phyloP scores from a whole-genome alignment of 1,140 invertebrate species.

The Diabrotica undecimpunctata region DNA sequence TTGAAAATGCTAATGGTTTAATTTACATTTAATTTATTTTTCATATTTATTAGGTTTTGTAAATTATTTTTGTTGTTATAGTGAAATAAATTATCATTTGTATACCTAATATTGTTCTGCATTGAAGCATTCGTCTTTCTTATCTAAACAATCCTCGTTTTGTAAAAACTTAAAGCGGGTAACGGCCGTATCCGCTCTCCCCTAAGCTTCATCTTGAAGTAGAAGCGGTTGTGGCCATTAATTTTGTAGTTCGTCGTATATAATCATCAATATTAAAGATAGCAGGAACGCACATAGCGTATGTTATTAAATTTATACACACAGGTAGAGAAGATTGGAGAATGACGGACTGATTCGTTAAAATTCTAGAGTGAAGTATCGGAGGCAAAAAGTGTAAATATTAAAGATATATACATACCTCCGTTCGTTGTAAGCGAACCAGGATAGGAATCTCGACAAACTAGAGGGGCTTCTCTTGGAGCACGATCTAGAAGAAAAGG shows the following conservation, averaged over 20 bases:
- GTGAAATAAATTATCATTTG: too few relatives aligned
- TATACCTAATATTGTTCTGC: too few relatives aligned
- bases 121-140: too few relatives aligned
- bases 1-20: too few relatives aligned
- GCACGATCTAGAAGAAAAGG: conserved; percentile 61
- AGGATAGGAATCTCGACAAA: conserved; percentile 56
- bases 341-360: conserved; percentile 6
- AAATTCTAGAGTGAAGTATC: conserved; percentile 2
- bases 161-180: too few relatives aligned
- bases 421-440: conserved; percentile 71
- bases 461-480: conserved; percentile 59
- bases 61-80: too few relatives aligned
- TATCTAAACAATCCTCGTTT: too few relatives aligned
- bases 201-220: neutral
- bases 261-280: neutral
- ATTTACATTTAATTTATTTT: too few relatives aligned
- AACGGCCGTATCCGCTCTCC: too few relatives aligned
- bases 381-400: neutral
- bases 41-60: too few relatives aligned
- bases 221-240: conserved; percentile 4
- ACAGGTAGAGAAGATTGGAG: neutral
- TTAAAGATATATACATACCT: conserved; percentile 50
- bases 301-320: conserved; percentile 16
- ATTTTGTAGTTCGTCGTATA: conserved; percentile 7
- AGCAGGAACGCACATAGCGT: conserved; percentile 4